phyloP scores from a whole-genome alignment of 2,797 vertebrate genomes.

The Rhinichthys osculus region DNA sequence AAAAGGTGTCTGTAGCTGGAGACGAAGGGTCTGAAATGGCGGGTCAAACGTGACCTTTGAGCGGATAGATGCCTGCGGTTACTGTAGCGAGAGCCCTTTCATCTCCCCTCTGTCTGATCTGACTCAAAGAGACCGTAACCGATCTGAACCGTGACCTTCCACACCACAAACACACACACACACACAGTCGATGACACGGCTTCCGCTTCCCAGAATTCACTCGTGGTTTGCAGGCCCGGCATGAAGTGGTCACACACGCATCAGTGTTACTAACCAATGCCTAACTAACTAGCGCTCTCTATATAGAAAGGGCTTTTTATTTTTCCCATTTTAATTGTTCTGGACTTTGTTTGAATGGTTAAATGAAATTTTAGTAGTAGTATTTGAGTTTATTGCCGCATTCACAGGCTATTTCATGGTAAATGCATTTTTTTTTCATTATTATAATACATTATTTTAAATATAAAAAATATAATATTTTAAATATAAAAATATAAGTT shows the following conservation, averaged over 20 bases:
- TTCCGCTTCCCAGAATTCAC: conserved; percentile 24
- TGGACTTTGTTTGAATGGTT: not conserved
- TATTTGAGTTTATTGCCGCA: not conserved
- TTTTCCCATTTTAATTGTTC: no score
- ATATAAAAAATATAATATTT: no score
- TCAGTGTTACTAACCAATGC: not conserved
- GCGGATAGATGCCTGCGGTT: not conserved
- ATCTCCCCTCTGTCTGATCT: conserved; percentile 29
- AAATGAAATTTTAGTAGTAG: not conserved
- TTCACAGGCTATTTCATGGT: not conserved
- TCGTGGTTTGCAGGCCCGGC: not conserved
- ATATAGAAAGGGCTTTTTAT: not conserved
- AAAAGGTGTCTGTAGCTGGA: not conserved
- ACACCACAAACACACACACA: not conserved
- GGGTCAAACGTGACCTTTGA: conserved; percentile 32
- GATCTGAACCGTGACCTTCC: conserved; percentile 15
- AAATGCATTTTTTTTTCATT: not conserved
- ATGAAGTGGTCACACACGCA: not conserved
- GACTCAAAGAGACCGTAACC: conserved; percentile 23
- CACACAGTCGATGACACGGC: not conserved
- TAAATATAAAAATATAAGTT: no score
- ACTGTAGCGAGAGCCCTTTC: not conserved
- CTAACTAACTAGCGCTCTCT: not conserved
- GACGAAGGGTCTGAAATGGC: not conserved
- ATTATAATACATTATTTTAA: no score